Percentiles rank a stretch among this genome's conserved stretches.
These are phyloP conservation scores for Pammene fasciana DNA, from an alignment of 2,888 invertebrate genomes.

Conservation along the genomic window DNA sequence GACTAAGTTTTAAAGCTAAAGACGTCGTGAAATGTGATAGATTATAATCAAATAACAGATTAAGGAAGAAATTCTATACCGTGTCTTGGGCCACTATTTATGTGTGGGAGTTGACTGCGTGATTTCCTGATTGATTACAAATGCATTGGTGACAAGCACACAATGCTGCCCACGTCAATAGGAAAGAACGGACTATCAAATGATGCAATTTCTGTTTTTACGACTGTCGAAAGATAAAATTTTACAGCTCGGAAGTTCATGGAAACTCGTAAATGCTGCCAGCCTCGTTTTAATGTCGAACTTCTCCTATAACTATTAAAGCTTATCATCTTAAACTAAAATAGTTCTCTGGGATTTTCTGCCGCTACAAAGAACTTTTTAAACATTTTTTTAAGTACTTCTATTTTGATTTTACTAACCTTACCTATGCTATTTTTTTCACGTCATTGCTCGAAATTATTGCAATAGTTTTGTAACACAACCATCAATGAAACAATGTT, in stretches of 20 bases:
- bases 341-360: neutral
- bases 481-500: no score
- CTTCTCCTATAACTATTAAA: constrained; percentile 4
- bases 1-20: no score
- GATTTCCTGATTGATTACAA: constrained; percentile 60
- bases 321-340: neutral
- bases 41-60: no score
- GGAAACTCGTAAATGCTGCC: constrained; percentile 29
- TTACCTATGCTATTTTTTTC: no score
- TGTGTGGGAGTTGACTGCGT: constrained; percentile 44
- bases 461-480: no score
- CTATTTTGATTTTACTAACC: no score
- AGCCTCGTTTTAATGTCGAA: constrained; percentile 15
- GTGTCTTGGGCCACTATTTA: no score
- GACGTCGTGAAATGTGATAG: no score
- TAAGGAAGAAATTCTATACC: neutral
- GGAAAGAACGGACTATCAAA: constrained; percentile 23
- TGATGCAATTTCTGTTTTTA: constrained; percentile 27
- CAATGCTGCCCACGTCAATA: constrained; percentile 52
- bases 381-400: no score
- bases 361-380: no score
- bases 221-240: constrained; percentile 36
- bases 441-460: no score
- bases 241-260: constrained; percentile 29
- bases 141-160: constrained; percentile 53